These are phyloP conservation scores for Drosophila leontia DNA, from an alignment of 1,140 invertebrate genomes.

Conservation along the genomic window DNA sequence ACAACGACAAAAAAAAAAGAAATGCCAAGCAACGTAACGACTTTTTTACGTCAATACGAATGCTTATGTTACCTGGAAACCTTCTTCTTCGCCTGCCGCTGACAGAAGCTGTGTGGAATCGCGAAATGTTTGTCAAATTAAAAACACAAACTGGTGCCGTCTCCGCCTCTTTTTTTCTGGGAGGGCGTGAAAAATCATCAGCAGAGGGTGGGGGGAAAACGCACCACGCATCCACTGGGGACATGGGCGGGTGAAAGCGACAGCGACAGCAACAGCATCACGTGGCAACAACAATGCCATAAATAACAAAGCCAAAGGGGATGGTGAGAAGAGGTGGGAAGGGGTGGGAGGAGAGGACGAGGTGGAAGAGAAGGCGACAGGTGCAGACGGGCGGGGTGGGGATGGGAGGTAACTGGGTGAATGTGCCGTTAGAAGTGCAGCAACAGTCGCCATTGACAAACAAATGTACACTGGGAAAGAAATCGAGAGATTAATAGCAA, in stretches of 20 bases:
- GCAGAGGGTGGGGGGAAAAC: slow-evolving; percentile 48
- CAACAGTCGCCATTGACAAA: slow-evolving; percentile 62
- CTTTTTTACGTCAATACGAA: not conserved
- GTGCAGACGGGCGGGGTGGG: slow-evolving; percentile 25
- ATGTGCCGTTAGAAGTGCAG: slow-evolving; percentile 68
- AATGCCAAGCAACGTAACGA: not conserved
- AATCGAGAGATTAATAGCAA: too few species aligned
- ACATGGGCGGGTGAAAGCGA: slow-evolving; percentile 22
- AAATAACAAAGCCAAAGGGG: slow-evolving; percentile 75
- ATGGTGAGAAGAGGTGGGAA: not conserved
- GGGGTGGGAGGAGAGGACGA: slow-evolving; percentile 1
- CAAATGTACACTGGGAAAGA: slow-evolving; percentile 18
- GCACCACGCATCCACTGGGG: slow-evolving; percentile 64
- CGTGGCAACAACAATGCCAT: slow-evolving; percentile 72
- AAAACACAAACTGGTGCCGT: slow-evolving; percentile 60
- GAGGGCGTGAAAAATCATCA: slow-evolving; percentile 31
- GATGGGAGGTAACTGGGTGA: slow-evolving; percentile 42
- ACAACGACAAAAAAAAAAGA: not conserved
- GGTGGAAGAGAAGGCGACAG: slow-evolving; percentile 28
- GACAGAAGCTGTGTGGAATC: slow-evolving; percentile 47
- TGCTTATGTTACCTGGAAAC: not conserved
- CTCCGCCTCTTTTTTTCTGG: slow-evolving; percentile 14
- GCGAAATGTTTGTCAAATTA: slow-evolving; percentile 51
- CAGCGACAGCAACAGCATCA: slow-evolving; percentile 44
- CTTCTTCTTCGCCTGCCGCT: slow-evolving; percentile 35